Evolutionary conservation across 2,113 vertebrate species (phyloP), one percentile per base, ranked within the genome.

Genomic region (Nestor notabilis): DNA sequence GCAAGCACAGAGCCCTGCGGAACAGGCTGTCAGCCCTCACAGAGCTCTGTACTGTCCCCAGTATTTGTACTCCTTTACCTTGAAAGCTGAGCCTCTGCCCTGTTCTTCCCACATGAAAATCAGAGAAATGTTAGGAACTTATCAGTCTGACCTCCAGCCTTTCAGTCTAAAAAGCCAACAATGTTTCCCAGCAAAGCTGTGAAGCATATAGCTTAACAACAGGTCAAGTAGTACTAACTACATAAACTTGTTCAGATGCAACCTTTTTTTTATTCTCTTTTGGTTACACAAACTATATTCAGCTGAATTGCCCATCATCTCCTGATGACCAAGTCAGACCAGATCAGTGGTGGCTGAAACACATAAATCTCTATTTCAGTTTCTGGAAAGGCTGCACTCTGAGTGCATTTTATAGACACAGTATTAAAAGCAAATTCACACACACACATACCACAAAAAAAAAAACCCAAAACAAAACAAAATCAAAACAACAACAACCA

Each of bases 1-100:
- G 23, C 1, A 6, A 76, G 58, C 39, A 13, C 6, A 56, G 80
- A 56, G 60, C 25, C 31, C 60, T 4, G 27, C 0, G 0, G n/a
- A 39, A 15, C 21, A 16, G 72, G 25, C n/a, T 72, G 13, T 27
- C 75, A 76, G 39, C 46, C 39, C n/a, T 11, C 1, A 0, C 19
- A 3, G 31, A 43, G 23, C 58, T n/a, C 55, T 37, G 61, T 3
- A 0, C 28, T 12, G 0, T 16, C 72, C 43, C 4, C 3, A 11
- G 11, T 15, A 27, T 50, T 60, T 29, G 29, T 47, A 10, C 21
- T 74, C 49, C 82, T 55, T 53, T 18, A 25, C n/a, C 66, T 53
- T 19, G 13, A 37, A 90, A 63, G 14, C 39, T 52, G 52, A 72
- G 25, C 39, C 33, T 69, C 14, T 0, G 2, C 47, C 50, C 44